Conservation (phyloP, 2,797 vertebrate genomes). For the Mus spretus region DNA sequence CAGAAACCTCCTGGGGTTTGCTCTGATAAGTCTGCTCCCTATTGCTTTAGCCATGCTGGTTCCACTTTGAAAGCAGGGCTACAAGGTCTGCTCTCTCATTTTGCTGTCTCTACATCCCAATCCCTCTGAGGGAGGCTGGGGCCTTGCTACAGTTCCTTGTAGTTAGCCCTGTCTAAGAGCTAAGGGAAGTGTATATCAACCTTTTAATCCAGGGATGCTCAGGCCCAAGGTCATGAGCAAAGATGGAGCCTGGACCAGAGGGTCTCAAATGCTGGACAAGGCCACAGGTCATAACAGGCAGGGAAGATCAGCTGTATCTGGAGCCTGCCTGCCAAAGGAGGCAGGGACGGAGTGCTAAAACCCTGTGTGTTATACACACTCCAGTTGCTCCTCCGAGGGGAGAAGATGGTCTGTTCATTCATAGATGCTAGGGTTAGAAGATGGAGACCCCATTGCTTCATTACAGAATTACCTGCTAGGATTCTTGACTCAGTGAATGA, state of each 20-base stretch:
- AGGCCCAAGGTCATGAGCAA: background rate
- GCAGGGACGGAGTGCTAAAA: background rate
- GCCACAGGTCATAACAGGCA: no score
- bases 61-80: background rate
- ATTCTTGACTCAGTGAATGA: background rate
- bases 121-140: background rate
- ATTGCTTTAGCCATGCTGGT: background rate
- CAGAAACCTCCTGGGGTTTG: background rate
- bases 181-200: background rate
- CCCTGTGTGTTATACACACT: background rate
- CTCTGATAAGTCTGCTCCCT: background rate
- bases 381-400: background rate
- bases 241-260: background rate
- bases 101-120: background rate
- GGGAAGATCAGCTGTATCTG: background rate
- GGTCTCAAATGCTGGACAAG: background rate
- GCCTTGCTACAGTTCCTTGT: background rate
- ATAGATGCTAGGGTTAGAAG: background rate
- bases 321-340: background rate
- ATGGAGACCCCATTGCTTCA: background rate
- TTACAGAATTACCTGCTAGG: background rate
- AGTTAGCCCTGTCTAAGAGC: background rate
- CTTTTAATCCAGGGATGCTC: background rate
- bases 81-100: background rate
- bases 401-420: background rate